Conservation (phyloP, 2,113 vertebrate genomes). For the Cottus gobio region DNA sequence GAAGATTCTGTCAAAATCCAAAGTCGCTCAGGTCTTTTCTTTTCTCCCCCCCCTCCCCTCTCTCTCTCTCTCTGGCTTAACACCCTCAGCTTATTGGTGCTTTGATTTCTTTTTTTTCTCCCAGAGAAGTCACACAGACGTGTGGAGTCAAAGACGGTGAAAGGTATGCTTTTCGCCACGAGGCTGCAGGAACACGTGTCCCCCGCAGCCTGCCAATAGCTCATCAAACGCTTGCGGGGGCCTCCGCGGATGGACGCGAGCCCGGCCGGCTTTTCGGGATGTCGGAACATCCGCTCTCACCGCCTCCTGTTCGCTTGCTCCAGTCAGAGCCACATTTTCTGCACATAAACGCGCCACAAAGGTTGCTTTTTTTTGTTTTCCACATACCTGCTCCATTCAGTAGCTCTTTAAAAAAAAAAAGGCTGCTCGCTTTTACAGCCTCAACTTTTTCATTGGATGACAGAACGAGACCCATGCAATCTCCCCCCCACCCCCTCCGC, state of each 20-base stretch:
- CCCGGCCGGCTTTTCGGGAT: constrained; percentile 62
- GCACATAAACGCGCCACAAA: constrained; percentile 19
- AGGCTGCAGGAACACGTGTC: constrained; percentile 79
- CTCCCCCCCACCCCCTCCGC: constrained; percentile 62
- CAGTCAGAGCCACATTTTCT: constrained; percentile 13
- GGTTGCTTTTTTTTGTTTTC: constrained; percentile 3
- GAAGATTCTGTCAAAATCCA: constrained; percentile 83
- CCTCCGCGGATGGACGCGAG: constrained; percentile 63
- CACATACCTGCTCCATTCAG: constrained; percentile 39
- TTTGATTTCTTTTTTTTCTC: constrained; percentile 76
- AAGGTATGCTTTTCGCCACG: constrained; percentile 81
- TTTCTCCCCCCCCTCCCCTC: constrained; percentile 27
- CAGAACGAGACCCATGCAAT: constrained; percentile 69
- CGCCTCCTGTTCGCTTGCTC: constrained; percentile 53
- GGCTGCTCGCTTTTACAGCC: constrained; percentile 30
- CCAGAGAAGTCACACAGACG: constrained; percentile 76
- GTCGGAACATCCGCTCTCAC: constrained; percentile 44
- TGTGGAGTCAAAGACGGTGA: constrained; percentile 69
- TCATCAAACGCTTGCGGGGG: constrained; percentile 76
- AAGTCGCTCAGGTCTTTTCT: constrained; percentile 76
- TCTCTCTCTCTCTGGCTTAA: constrained; percentile 65
- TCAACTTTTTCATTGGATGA: constrained; percentile 76
- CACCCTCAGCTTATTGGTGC: constrained; percentile 78
- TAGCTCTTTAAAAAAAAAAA: constrained; percentile 33
- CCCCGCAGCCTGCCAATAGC: constrained; percentile 73